phyloP scores from a whole-genome alignment of 2,113 vertebrate genomes.

The Strix uralensis region DNA sequence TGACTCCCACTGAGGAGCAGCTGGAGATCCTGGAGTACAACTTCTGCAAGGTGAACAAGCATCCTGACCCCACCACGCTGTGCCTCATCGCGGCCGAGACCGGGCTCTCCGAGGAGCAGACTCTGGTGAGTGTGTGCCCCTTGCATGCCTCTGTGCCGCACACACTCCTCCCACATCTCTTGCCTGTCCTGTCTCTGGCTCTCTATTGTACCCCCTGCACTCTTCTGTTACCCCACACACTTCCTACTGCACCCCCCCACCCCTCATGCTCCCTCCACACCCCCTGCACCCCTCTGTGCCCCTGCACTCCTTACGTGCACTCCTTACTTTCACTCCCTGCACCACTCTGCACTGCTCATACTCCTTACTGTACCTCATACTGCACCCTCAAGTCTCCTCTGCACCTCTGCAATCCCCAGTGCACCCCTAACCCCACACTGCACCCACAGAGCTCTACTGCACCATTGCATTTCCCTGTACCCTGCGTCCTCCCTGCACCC shows the following conservation, averaged over 20 bases:
- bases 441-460: background rate
- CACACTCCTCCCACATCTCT: background rate
- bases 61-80: conserved; percentile 75
- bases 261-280: background rate
- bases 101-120: conserved; percentile 75
- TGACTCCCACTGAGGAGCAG: conserved; percentile 74
- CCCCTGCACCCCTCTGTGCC: background rate
- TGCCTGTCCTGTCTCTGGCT: background rate
- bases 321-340: background rate
- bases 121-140: conserved; percentile 63
- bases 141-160: background rate
- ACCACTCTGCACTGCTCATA: too few relatives aligned
- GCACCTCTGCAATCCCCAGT: background rate
- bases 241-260: background rate
- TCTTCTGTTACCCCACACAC: background rate
- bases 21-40: conserved; percentile 78
- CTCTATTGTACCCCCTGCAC: accelerated
- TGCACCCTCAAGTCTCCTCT: background rate
- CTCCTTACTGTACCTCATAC: background rate
- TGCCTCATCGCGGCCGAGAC: conserved; percentile 77
- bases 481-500: background rate
- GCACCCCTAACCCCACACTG: background rate
- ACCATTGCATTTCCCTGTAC: background rate
- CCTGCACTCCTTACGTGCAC: background rate
- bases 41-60: conserved; percentile 77